Base-by-base conservation (phyloP, 2,797 vertebrate genomes). In the Syngnathus rostellatus region DNA sequence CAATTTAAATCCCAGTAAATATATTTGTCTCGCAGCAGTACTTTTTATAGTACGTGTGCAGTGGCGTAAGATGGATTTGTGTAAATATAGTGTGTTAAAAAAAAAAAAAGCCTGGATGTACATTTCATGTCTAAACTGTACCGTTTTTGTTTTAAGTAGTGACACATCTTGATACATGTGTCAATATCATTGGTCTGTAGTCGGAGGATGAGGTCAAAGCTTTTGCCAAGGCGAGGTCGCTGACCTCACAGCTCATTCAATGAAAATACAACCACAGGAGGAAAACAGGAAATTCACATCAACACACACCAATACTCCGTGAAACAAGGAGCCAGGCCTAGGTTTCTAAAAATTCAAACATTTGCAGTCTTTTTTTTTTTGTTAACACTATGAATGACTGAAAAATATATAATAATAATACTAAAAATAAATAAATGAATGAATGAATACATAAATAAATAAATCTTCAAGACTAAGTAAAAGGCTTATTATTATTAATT, bases 171-270 rank as follows among this genome's bases (percentile, higher is more conserved):
- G 76, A 80, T 79, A 73, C 62, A 58, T 69, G 46, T 74, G 79
- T 72, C 80, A 51, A 83, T 82, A 81, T 21, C 68, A 78, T 73
- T 21, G 78, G 72, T 66, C 48, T 54, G 66, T 61, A 51, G 74
- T 62, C 68, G 64, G 67, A 67, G 73, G 66, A 76, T 72, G 75
- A 77, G 81, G 82, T 83, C 83, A 82, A 83, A 79, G 78, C 79
- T 78, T 76, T 81, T 79, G 78, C 70, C 74, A 81, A 82, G 74
- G 70, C 65, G 58, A 79, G 77, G 75, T 78, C 77, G 62, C 17
- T 68, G 76, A 80, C 78, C 77, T 73, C 68, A 67, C 60, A 51
- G 71, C 66, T 78, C 69, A 71, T 71, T 79, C 72, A 72, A 75
- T 79, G 68, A 67, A 69, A 75, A 73, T 65, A 66, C 54, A 66